phyloP scores from a whole-genome alignment of 2,888 invertebrate genomes.

The Iphiclides podalirius region DNA sequence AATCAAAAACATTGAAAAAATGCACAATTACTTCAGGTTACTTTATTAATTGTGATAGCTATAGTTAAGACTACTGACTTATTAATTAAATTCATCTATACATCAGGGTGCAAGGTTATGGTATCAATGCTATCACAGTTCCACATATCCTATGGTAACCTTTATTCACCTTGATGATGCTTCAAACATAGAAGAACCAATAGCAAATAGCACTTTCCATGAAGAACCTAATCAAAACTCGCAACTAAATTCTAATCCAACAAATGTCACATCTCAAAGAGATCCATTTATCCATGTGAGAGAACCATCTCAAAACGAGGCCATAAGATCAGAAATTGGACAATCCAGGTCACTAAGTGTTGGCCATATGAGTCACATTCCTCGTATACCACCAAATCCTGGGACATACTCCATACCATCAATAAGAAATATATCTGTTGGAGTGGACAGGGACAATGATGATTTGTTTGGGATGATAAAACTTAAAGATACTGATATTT shows the following conservation, averaged over 20 bases:
- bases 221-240: conserved; percentile 30
- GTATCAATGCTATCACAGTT: conserved; percentile 70
- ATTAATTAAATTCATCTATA: conserved; percentile 48
- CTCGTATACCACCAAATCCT: conserved; percentile 58
- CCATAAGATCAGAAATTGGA: background rate
- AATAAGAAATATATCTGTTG: conserved; percentile 40
- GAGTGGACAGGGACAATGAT: conserved; percentile 34
- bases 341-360: conserved; percentile 42
- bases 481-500: conserved; percentile 65
- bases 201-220: conserved; percentile 24
- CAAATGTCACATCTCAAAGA: conserved; percentile 9
- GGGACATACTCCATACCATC: conserved; percentile 58
- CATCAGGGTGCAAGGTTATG: conserved; percentile 64
- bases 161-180: conserved; percentile 63
- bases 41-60: too few relatives aligned
- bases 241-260: conserved; percentile 24
- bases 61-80: too few relatives aligned
- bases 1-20: too few relatives aligned
- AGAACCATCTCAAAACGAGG: background rate
- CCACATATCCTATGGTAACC: conserved; percentile 58
- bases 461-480: conserved; percentile 69
- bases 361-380: conserved; percentile 64
- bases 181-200: conserved; percentile 31
- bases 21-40: too few relatives aligned
- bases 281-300: too few relatives aligned